phyloP scores from a whole-genome alignment of 2,888 invertebrate genomes.

The Cistogaster globosa region DNA sequence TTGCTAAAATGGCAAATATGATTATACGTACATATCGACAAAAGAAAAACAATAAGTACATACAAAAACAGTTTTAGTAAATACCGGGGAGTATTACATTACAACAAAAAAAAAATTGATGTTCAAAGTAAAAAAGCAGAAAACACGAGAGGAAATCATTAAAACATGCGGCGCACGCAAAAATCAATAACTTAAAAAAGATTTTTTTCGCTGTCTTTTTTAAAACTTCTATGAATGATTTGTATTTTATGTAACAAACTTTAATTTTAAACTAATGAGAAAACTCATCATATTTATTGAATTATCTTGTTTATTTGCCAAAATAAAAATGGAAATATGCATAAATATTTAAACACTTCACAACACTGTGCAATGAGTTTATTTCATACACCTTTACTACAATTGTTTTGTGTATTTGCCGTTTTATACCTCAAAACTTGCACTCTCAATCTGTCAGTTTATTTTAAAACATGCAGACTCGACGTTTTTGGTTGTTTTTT shows the following conservation, averaged over 20 bases:
- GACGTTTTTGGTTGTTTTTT: slow-evolving; percentile 37
- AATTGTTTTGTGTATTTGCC: slow-evolving; percentile 38
- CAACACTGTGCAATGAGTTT: slow-evolving; percentile 53
- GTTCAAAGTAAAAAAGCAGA: slow-evolving; percentile 26
- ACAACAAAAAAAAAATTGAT: slow-evolving; percentile 35
- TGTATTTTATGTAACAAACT: neutral
- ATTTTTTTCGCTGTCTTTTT: slow-evolving; percentile 1
- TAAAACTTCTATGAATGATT: neutral
- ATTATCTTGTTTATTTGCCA: slow-evolving; percentile 13
- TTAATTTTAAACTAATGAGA: too few species aligned
- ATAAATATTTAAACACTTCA: slow-evolving; percentile 41
- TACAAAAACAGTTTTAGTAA: slow-evolving; percentile 55
- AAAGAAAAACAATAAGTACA: slow-evolving; percentile 38
- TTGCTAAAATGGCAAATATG: slow-evolving; percentile 30
- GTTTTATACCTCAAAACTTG: slow-evolving; percentile 20
- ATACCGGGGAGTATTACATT: slow-evolving; percentile 58
- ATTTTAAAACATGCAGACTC: slow-evolving; percentile 64
- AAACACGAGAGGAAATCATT: slow-evolving; percentile 42
- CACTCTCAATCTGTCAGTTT: slow-evolving; percentile 67
- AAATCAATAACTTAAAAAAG: slow-evolving; percentile 60
- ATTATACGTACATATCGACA: neutral
- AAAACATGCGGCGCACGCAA: slow-evolving; percentile 68
- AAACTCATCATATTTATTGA: too few species aligned
- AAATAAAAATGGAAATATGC: neutral
- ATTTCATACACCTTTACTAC: slow-evolving; percentile 56